Base-by-base conservation (phyloP, 2,797 vertebrate genomes). In the Megaceryle alcyon region DNA sequence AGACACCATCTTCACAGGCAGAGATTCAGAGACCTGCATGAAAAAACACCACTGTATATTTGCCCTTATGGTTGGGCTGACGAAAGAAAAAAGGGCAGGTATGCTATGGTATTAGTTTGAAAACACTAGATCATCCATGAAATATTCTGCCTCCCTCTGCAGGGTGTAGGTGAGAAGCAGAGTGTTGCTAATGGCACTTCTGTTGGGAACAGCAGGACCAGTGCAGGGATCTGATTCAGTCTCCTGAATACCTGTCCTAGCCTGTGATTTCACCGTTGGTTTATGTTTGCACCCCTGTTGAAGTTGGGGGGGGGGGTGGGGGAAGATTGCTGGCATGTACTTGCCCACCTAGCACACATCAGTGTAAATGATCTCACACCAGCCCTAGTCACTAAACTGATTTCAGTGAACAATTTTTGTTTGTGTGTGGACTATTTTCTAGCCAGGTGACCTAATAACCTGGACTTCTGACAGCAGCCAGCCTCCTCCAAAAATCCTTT, bases 241-340 rank as follows among this genome's bases (percentile, higher is more conserved):
- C 20, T 46, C 68, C 59, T 6, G 13, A 59, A 64, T 22, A 26
- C 33, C 11, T 0, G 0, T 9, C 22, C 68, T 14, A 54, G 46
- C 7, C 51, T 5, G 4, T 4, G 31, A 68, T 39, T 88, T 80
- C 71, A 78, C 41, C 57, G 46, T 10, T 77, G 41, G 53, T 82
- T 72, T 18, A 65, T 4, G 11, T 10, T 57, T 28, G 7, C 68
- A 82, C 46, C 33, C 31, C 56, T 41, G 41, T 54, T 61, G 41
- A 65, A 29, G 69, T 37, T 5, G 9, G 10, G 33, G 20, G 44
- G 21, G 44, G 44, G 44, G 20, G 39, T 4, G 10, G 37, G 12
- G 37, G 10, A 39, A 39, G 39, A 39, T 9, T 39, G 19, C 19
- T 46, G 86, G 69, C 53, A 61, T 18, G 6, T 48, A 39, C 68